Evolutionary conservation across 2,113 vertebrate species (phyloP), one percentile per base, ranked within the genome.

Genomic region (Pampusana beccarii): DNA sequence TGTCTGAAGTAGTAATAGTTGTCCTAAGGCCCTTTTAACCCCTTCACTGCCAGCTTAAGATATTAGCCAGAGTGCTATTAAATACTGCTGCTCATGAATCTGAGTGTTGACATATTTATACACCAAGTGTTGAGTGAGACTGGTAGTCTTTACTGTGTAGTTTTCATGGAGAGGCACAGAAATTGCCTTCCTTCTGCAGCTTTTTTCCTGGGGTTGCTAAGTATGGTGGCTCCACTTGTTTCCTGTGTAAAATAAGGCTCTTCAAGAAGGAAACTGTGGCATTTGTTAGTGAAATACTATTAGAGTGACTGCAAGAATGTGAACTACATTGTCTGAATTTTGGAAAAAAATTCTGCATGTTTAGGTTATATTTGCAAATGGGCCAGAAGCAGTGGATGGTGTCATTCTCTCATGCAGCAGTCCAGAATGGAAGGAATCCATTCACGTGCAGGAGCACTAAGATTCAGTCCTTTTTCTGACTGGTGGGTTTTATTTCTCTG

Each of bases 201-300:
- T 2, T 11, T 77, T 8, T 18, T 83, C 40, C 53, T 53, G 61
- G 48, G 18, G 13, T 33, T 92, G n/a, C 36, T 42, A 23, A 61
- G 20, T 24, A 16, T 61, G 61, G 72, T 57, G 61, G 12, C 20
- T 90, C 44, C 25, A 6, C 58, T 61, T 53, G 29, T 69, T 64
- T 67, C 48, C 25, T 40, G 11, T 48, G 31, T n/a, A 40, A 73
- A 75, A 64, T 28, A 66, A 50, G 36, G 33, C 20, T 70, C 23
- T 62, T 80, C 46, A 62, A 78, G 46, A 3, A 91, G 31, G 36
- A 73, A 21, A 9, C 36, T 77, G 56, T 36, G 64, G 19, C 50
- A 86, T 81, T 95, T 64, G n/a, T 51, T 87, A 83, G 44, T 65
- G 36, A 86, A 80, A 89, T 46, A 72, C 19, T 14, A 61, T n/a